phyloP scores from a whole-genome alignment of 2,888 invertebrate genomes.

The Xestobium rufovillosum region DNA sequence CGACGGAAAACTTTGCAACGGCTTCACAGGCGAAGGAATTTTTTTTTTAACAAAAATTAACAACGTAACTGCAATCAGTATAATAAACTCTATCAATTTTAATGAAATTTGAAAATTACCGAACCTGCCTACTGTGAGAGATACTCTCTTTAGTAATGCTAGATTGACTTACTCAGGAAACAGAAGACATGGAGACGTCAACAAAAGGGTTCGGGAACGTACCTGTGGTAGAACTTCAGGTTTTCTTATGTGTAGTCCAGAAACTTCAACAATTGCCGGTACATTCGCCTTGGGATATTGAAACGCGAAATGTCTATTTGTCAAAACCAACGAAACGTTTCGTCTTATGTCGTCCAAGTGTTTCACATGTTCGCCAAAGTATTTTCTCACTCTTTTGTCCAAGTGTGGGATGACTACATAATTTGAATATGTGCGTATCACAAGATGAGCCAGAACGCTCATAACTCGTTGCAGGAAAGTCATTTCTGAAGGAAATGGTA shows the following conservation, averaged over 20 bases:
- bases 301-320: conserved; percentile 27
- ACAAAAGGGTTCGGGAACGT: too few species aligned
- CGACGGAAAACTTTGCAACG: too few species aligned
- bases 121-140: too few species aligned
- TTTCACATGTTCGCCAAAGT: conserved; percentile 25
- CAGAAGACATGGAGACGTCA: too few species aligned
- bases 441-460: conserved; percentile 21
- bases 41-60: too few species aligned
- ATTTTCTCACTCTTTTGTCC: conserved; percentile 23
- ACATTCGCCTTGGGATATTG: conserved; percentile 25
- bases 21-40: too few species aligned
- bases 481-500: conserved; percentile 27
- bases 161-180: too few species aligned
- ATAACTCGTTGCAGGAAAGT: conserved; percentile 30
- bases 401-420: conserved; percentile 15
- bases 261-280: conserved; percentile 27
- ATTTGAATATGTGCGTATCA: conserved; percentile 11
- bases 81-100: too few species aligned
- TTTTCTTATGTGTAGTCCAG: conserved; percentile 30
- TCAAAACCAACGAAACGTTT: conserved; percentile 29
- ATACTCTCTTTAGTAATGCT: too few species aligned
- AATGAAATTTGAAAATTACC: too few species aligned
- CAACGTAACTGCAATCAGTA: too few species aligned
- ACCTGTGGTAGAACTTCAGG: conserved; percentile 29
- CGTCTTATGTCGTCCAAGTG: conserved; percentile 21